Conservation (phyloP, 1,140 invertebrate species). For the Chironomus striatipennis region DNA sequence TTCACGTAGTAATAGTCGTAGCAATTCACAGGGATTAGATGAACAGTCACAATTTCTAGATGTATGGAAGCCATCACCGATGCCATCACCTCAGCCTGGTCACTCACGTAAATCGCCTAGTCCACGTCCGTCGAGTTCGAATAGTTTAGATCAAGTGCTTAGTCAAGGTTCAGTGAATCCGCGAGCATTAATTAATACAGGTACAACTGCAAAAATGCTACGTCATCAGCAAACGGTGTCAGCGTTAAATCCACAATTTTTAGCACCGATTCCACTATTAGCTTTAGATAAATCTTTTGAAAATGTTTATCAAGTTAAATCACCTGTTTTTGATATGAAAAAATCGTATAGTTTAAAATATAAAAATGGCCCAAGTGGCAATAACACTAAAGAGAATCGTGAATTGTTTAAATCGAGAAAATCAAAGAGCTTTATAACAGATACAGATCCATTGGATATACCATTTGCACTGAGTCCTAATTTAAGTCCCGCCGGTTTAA, state of each 20-base stretch:
- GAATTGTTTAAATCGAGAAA: constrained; percentile 38
- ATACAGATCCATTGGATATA: constrained; percentile 28
- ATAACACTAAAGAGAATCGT: constrained; percentile 28
- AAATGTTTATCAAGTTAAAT: constrained; percentile 20
- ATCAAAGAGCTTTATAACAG: constrained; percentile 40
- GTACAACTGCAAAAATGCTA: constrained; percentile 15
- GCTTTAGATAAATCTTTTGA: constrained; percentile 21
- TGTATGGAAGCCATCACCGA: constrained; percentile 11
- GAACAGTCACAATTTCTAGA: not conserved
- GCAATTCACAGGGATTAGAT: constrained; percentile 33
- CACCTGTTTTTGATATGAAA: constrained; percentile 28
- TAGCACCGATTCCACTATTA: constrained; percentile 10
- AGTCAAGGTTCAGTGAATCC: constrained; percentile 15
- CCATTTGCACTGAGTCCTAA: constrained; percentile 2
- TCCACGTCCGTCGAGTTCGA: not conserved
- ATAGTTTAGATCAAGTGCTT: not conserved
- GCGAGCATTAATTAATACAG: not conserved
- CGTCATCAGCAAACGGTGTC: constrained; percentile 3
- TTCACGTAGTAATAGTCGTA: constrained; percentile 39
- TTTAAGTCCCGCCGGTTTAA: not conserved
- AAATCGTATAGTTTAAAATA: constrained; percentile 33
- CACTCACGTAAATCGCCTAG: not conserved
- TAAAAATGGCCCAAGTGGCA: not conserved
- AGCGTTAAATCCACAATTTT: constrained; percentile 16
- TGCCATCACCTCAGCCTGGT: not conserved